Evolutionary conservation across 2,888 invertebrate genomes (phyloP).

Genomic region (Epistrophella euchroma): DNA sequence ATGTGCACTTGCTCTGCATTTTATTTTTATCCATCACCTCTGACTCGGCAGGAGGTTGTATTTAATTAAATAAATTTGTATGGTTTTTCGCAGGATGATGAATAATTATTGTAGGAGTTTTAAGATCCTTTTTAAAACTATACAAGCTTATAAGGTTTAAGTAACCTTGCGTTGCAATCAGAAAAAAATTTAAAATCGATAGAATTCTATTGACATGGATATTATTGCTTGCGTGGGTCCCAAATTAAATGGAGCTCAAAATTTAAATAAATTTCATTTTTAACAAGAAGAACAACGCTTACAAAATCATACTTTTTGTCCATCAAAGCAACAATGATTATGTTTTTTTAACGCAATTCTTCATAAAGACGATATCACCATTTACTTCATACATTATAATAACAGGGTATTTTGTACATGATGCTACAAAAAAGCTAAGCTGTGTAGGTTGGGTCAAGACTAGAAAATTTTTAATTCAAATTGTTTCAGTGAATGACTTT

Average conservation of each 20-base stretch:
- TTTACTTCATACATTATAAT: no score
- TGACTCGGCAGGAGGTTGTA: slow-evolving; percentile 34
- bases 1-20: slow-evolving; percentile 45
- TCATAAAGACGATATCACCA: no score
- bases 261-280: neutral
- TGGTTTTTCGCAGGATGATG: neutral
- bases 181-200: neutral
- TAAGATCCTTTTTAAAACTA: slow-evolving; percentile 16
- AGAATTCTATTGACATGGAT: neutral
- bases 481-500: no score
- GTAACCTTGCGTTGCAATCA: neutral
- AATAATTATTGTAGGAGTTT: neutral
- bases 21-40: slow-evolving; percentile 60
- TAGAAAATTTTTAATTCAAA: no score
- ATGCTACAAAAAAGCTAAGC: no score
- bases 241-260: neutral
- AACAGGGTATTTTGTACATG: no score
- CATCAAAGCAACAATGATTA: no score
- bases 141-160: neutral
- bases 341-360: no score
- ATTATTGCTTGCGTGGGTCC: neutral
- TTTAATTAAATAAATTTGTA: slow-evolving; percentile 64
- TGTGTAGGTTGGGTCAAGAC: no score
- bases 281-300: neutral
- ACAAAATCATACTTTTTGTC: no score